Evolutionary conservation across 23 tunicate genomes (phyloP), one percentile per base, ranked within the genome.

Genomic region (Phallusia fumigata): DNA sequence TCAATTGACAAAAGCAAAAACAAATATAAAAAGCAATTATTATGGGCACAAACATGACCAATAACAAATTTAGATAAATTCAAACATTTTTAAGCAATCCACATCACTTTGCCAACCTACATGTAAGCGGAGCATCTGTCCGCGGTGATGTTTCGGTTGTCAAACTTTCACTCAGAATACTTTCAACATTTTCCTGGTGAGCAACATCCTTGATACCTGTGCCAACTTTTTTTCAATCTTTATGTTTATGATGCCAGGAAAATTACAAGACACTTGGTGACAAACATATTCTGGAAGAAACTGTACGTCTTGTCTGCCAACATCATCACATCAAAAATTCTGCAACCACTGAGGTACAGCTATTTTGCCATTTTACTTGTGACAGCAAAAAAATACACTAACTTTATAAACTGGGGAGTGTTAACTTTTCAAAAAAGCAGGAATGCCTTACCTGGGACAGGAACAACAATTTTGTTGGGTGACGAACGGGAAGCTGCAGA

Each of bases 61-160:
- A n/a, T 26, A 11, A 5, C 74, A 26, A 26, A 11, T 26, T 6
- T 12, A 6, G 12, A 28, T 30, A 6, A 65, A 5, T 65, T 26
- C 74, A 65, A 11, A 5, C 31, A 28, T 5, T 6, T 5, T 26
- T 18, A 19, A 26, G 74, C 31, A 65, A 24, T 13, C n/a, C 47
- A 40, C 47, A 40, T 40, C 10, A 40, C 8, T 40, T 40, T n/a
- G n/a, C n/a, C n/a, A 75, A 85, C 84, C 49, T 80, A 86, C 90
- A 80, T 18, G 90, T 86, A 18, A 86, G 75, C 6, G 90, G 90
- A 50, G 81, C 53, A 35, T 52, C 84, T 11, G 83, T 80, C 31
- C 81, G 53, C 0, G 81, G 89, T 53, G 89, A 79, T 0, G 89
- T 52, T 35, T 80, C 84, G 2, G 87, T 85, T 65, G 89, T 79